Percentiles rank a stretch among this genome's conserved stretches.
These are phyloP conservation scores for Sorex araneus DNA, from an alignment of 2,113 vertebrate species.

Conservation along the genomic window DNA sequence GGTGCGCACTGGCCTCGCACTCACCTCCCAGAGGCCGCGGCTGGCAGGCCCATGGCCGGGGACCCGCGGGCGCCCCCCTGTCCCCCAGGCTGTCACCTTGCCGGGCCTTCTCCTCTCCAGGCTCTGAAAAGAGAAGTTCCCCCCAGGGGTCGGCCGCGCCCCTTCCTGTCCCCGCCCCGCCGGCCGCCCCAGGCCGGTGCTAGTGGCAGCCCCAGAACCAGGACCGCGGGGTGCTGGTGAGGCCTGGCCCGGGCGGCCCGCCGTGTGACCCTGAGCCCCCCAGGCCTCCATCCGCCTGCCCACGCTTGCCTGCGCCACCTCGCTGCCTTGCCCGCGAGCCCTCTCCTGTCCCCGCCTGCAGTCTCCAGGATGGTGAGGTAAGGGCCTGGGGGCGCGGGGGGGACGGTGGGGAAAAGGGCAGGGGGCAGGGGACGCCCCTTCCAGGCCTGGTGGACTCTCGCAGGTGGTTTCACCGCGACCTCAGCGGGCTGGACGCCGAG, in stretches of 20 bases:
- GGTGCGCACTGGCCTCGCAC: neutral
- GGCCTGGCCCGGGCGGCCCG: neutral
- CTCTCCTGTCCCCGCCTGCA: constrained; percentile 13
- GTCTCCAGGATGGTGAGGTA: constrained; percentile 84
- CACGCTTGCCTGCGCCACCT: neutral
- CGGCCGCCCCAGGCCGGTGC: constrained; percentile 65
- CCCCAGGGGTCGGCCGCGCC: constrained; percentile 85
- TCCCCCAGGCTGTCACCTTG: constrained; percentile 23
- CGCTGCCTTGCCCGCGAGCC: neutral
- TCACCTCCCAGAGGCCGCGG: neutral
- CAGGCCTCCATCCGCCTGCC: neutral
- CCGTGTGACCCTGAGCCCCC: neutral
- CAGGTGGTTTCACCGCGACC: constrained; percentile 98
- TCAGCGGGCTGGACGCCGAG: constrained; percentile 95
- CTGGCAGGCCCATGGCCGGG: constrained; percentile 36
- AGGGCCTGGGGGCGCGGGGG: constrained; percentile 1
- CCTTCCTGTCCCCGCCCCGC: constrained; percentile 86
- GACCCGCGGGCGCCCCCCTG: too few species aligned
- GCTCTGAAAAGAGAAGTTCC: constrained; percentile 85
- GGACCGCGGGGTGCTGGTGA: neutral
- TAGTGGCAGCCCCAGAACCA: constrained; percentile 68
- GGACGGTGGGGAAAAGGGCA: too few species aligned
- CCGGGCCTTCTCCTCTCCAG: constrained; percentile 54
- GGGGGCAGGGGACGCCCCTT: neutral
- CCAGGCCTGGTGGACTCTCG: neutral